Evolutionary conservation across 2,113 vertebrate species (phyloP), one percentile per base, ranked within the genome.

Genomic region (Thinocorus orbignyianus): DNA sequence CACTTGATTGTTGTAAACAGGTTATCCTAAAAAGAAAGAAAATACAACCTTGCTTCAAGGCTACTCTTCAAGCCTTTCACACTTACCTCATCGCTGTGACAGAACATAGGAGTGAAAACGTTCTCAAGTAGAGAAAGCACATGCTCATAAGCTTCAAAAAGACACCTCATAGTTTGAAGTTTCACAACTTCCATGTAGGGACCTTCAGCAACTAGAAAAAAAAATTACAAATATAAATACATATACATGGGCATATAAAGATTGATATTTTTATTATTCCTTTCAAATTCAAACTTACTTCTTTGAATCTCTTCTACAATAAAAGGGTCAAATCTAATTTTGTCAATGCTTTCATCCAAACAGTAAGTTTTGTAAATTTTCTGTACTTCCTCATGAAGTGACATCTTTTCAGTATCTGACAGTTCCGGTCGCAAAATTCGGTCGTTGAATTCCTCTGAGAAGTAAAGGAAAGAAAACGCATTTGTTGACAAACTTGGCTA

Each of bases 51-150:
- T 28, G 4, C 33, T 84, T 89, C 39, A 49, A 65, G 35, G 46
- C 26, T 31, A 11, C 19, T 64, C 33, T 35, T 51, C 52, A 49
- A 35, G 35, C 57, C 77, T 60, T 62, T 69, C 62, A 19, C 26
- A 60, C 95, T 98, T 97, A 99, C 99, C 97, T 99, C 99, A 95
- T 99, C 99, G 66, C 99, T 99, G 97, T 99, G 99, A 81, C 99
- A 99, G 97, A 99, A 99, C 98, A 99, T 99, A 24, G 99, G 99
- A 4, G 99, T 99, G 92, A 99, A 99, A 72, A 99, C 99, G 3
- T 97, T 98, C 97, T 99, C 99, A 51, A 99, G 98, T 17, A 99
- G 98, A 62, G 98, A 99, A 90, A 99, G 98, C 44, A 99, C 99
- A 10, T 99, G 99, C 72, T 99, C 99, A 55, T 99, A 99, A 9